These are phyloP conservation scores for Drosophila hydei DNA, from an alignment of 1,140 invertebrate genomes.

Conservation along the genomic window DNA sequence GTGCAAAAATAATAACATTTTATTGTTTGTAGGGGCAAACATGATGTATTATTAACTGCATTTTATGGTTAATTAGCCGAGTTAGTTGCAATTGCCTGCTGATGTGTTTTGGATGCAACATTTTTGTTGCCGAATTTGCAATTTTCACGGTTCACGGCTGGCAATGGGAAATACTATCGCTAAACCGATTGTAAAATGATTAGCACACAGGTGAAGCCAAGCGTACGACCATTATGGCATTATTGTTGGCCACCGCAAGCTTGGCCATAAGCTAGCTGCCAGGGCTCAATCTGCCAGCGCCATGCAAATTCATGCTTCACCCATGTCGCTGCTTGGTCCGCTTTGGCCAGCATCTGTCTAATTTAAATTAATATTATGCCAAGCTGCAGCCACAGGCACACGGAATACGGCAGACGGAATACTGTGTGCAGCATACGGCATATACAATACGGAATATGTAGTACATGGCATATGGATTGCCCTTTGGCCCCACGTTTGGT, in stretches of 20 bases:
- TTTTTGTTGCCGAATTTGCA: slow-evolving; percentile 43
- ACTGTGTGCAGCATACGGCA: slow-evolving; percentile 15
- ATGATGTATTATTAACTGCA: slow-evolving; percentile 57
- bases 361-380: slow-evolving; percentile 82
- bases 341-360: slow-evolving; percentile 60
- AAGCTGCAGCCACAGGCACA: slow-evolving; percentile 51
- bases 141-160: slow-evolving; percentile 54
- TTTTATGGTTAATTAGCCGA: slow-evolving; percentile 67
- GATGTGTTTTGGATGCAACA: slow-evolving; percentile 3
- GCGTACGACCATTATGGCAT: slow-evolving; percentile 38
- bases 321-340: slow-evolving; percentile 19
- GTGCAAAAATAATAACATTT: slow-evolving; percentile 11
- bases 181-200: slow-evolving; percentile 52
- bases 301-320: slow-evolving; percentile 4
- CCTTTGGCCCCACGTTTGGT: slow-evolving; percentile 6
- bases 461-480: slow-evolving; percentile 1
- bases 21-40: slow-evolving; percentile 2
- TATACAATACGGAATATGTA: slow-evolving; percentile 14
- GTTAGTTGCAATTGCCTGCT: slow-evolving; percentile 43
- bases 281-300: neutral
- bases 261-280: slow-evolving; percentile 21
- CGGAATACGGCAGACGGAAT: slow-evolving; percentile 34
- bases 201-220: slow-evolving; percentile 32
- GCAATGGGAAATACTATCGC: slow-evolving; percentile 16
- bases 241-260: slow-evolving; percentile 34